Evolutionary conservation across 2,113 vertebrate species (phyloP), one percentile per base, ranked within the genome.

Genomic region (Myrmophylax atrothorax): DNA sequence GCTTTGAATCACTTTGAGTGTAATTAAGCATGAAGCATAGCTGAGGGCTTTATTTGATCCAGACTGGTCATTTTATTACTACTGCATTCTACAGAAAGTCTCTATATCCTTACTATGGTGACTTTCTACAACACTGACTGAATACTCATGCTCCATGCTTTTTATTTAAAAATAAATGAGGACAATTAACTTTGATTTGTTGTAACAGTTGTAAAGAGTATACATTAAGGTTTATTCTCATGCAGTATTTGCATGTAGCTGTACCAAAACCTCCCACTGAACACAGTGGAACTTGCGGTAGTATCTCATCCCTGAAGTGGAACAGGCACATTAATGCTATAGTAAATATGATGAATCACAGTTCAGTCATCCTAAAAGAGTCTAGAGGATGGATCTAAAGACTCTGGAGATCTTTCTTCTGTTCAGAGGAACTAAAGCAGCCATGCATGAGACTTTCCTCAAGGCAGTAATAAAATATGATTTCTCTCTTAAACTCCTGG

Each of bases 1-100:
- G 68, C 90, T 96, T 95, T 92, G 85, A 95, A 96, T 90, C 93
- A 95, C 78, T 96, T 93, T 94, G 93, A 96, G 38, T 19, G 8
- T 95, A 97, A 97, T 97, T 91, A 97, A 90, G 85, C 70, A 14
- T 95, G 96, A 97, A 97, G 78, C 80, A 82, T 92, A 95, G 93
- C 95, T 94, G 62, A 91, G 81, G 86, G 87, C 79, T 94, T 96
- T 95, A 90, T 95, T 95, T 90, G 86, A 96, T 97, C 91, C 93
- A 96, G 84, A 90, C 89, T 94, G 92, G 92, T 94, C 93, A 93
- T 96, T 96, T 96, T 92, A 79, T 92, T 95, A 67, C 80, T 85
- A 87, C 94, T 53, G 49, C 23, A 50, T 76, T 87, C 35, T 50
- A 17, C 35, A 77, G 70, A 92, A 96, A 74, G 50, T 82, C 87